phyloP scores from a whole-genome alignment of 2,113 vertebrate species.

The Protobothrops mucrosquamatus region DNA sequence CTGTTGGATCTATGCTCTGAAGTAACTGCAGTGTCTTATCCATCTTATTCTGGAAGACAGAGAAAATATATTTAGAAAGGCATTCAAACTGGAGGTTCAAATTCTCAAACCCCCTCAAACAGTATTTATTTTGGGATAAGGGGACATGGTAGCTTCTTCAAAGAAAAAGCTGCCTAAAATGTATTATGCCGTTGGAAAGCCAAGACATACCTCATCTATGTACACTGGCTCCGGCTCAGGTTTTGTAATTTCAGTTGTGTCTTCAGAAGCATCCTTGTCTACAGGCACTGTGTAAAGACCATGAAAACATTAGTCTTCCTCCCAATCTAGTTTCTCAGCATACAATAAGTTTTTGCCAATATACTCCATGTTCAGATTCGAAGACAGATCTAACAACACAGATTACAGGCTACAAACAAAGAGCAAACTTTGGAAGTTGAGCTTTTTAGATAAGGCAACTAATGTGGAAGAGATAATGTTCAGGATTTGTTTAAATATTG shows the following conservation, averaged over 20 bases:
- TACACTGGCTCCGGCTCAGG: conserved; percentile 86
- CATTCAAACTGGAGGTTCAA: not conserved
- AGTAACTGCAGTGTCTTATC: conserved; percentile 85
- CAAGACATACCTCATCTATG: conserved; percentile 89
- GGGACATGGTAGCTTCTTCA: not conserved
- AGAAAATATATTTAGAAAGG: conserved; percentile 5
- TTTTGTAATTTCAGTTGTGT: conserved; percentile 70
- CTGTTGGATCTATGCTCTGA: conserved; percentile 90
- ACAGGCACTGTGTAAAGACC: conserved; percentile 66
- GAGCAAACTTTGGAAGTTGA: not conserved
- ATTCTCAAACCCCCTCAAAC: not conserved
- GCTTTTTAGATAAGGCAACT: not conserved
- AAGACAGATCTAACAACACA: not conserved
- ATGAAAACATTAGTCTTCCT: conserved; percentile 39
- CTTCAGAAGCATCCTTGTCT: conserved; percentile 78
- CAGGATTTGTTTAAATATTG: not conserved
- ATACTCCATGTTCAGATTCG: not conserved
- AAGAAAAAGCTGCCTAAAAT: not conserved
- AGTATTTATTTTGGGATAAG: not conserved
- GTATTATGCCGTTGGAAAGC: conserved; percentile 16
- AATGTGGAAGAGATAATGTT: not conserved
- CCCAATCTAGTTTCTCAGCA: not conserved
- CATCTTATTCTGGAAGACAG: conserved; percentile 84
- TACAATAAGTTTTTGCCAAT: not conserved
- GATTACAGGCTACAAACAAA: not conserved